phyloP scores from a whole-genome alignment of 37 sponge, comb jelly and placozoan species.

The Aphrocallistes beatrix region DNA sequence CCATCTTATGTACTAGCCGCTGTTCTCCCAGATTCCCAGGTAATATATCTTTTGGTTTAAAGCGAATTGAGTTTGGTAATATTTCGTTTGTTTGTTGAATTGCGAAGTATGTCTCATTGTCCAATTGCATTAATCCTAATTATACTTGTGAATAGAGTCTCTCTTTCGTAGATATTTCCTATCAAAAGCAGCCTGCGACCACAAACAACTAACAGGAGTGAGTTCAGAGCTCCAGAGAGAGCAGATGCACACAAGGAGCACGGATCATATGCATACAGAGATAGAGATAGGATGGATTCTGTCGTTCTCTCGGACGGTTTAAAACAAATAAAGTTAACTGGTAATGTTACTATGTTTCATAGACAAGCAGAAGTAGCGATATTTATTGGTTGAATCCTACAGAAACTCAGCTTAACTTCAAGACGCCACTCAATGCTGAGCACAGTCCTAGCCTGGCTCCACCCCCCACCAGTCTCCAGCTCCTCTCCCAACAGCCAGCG shows the following conservation, averaged over 20 bases:
- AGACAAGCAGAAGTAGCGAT: background rate
- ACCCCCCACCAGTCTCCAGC: background rate
- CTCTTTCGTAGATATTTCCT: background rate
- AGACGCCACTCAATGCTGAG: background rate
- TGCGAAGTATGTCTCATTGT: too few relatives aligned
- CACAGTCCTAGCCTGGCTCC: background rate
- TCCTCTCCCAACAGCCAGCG: background rate
- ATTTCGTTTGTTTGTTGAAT: too few relatives aligned
- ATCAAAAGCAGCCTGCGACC: background rate
- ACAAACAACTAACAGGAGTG: conserved; percentile 5
- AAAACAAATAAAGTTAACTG: background rate
- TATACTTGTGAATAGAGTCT: background rate
- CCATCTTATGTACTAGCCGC: background rate
- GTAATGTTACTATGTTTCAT: background rate
- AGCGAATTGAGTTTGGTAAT: too few relatives aligned
- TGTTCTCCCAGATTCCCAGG: background rate
- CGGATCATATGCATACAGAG: background rate
- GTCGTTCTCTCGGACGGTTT: background rate
- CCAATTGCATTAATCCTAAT: background rate
- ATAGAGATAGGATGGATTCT: background rate
- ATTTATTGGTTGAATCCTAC: background rate
- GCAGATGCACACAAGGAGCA: background rate
- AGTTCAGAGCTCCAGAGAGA: background rate
- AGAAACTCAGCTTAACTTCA: conserved; percentile 13
- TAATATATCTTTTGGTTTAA: too few relatives aligned